Base-by-base conservation (phyloP, 2,113 vertebrate genomes). In the Lycaon pictus region DNA sequence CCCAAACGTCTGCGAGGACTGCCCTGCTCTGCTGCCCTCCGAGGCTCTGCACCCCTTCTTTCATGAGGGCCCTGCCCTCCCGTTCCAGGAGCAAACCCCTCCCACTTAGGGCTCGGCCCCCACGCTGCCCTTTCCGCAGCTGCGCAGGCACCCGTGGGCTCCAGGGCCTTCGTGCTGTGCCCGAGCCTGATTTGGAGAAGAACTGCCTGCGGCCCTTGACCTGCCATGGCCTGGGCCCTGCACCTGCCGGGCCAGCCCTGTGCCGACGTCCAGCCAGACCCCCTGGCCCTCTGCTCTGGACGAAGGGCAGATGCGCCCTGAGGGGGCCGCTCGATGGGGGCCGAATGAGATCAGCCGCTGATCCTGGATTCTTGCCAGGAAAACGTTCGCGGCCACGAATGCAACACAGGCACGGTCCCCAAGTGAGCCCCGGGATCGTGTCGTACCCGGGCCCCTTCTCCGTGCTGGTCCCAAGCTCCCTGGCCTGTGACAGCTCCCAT, bases 141-240 rank as follows among this genome's bases (percentile, higher is more conserved):
- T 22, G 58, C 29, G 56, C 12, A 32, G 55, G 77, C 37, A 20
- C 56, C 51, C 11, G 35, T 22, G 51, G 63, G 13, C 53, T 3
- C n/a, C 53, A 1, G 1, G 58, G 8, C 72, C 76, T 56, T 19
- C 76, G 7, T 0, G 3, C 3, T 1, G 32, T 0, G 0, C 19
- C 27, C 25, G 10, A 27, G 20, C 32, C 27, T 48, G 0, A 11
- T 27, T 87, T 43, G 43, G 62, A 35, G 16, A 35, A 9, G 8
- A 53, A 27, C 29, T 1, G 9, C 23, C 6, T 12, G 65, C 93
- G 6, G 29, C 74, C 74, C 15, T 62, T 2, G 3, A 10, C 4
- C 19, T 16, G 16, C 22, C 53, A 1, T 0, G 9, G 1, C n/a
- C 11, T 20, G 20, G 53, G 27, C 48, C 13, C 0, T 1, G 27